Base-by-base conservation (phyloP, 2,888 invertebrate species). In the Cynaeus angustus region DNA sequence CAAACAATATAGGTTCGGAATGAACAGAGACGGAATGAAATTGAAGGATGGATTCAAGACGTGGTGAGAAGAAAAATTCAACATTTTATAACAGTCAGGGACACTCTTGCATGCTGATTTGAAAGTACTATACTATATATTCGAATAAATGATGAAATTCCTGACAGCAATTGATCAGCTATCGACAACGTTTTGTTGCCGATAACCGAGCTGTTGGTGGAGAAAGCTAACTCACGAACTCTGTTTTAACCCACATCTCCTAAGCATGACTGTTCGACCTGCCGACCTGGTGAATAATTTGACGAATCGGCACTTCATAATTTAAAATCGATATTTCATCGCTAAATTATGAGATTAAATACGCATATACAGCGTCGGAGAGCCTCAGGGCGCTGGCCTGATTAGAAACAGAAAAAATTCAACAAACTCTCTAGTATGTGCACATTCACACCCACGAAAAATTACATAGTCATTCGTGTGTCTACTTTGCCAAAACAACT, bases 111-210 rank as follows among this genome's bases (percentile, higher is more conserved):
- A 61, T 59, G 70, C 59, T 53, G 61, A 73, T 71, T 58, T 69
- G 67, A 70, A 73, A 65, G 64, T 73, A 52, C 26, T 46, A 21
- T 16, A 46, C 16, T 64, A 50, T 37, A 48, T 59, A 61, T 56
- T 48, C 28, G 62, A 59, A 71, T 71, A 68, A 72, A 70, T 71
- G 71, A 71, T 58, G 71, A 71, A 73, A 71, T 73, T 71, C 66
- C 46, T 66, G 68, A 70, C 72, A 14, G 50, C 68, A 65, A 65
- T 70, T 75, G 78, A 78, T 78, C 77, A 53, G 77, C 75, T 74
- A 77, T 77, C 62, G 77, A 66, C 65, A 45, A 52, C 61, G 65
- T 66, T 65, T 38, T 69, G 12, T 52, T 37, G 53, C 45, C 59
- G 68, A 61, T 68, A 67, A 67, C 67, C 50, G 59, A 48, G 48